A percentile compares a stretch with the other conserved stretches of the same genome.
Evolutionary conservation across 2,113 vertebrate genomes (phyloP).

Genomic region (Mustela lutreola): DNA sequence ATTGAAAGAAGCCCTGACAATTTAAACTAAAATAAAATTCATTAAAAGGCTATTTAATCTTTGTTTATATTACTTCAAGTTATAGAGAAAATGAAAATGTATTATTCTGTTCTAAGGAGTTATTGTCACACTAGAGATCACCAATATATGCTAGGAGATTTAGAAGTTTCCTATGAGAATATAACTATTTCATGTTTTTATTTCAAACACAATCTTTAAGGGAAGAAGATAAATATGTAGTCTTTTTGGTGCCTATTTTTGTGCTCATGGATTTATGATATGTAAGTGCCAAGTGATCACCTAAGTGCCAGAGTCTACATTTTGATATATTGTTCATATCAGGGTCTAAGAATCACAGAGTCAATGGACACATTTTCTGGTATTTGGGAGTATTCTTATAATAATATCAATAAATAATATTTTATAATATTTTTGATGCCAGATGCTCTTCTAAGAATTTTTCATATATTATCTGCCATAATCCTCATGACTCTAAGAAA

Average conservation of each 20-base stretch:
- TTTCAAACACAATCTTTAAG: slow-evolving; percentile 45
- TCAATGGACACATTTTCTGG: not conserved
- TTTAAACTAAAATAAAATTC: slow-evolving; percentile 62
- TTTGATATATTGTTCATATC: slow-evolving; percentile 43
- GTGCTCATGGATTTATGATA: not conserved
- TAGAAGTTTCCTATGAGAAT: not conserved
- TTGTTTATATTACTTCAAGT: slow-evolving; percentile 4
- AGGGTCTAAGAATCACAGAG: not conserved
- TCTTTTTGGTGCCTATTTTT: slow-evolving; percentile 41
- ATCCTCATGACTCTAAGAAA: not conserved
- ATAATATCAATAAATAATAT: not conserved
- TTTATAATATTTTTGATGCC: not conserved
- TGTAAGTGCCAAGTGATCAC: not conserved
- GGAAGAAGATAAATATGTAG: not conserved
- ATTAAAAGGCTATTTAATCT: not conserved
- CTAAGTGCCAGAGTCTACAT: not conserved
- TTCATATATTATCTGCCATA: slow-evolving; percentile 6
- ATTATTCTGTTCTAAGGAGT: not conserved
- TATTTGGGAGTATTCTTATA: not conserved
- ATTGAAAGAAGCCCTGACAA: not conserved
- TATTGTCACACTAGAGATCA: not conserved
- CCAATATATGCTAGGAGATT: not conserved
- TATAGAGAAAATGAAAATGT: slow-evolving; percentile 48
- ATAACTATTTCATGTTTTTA: slow-evolving; percentile 44
- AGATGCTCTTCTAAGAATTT: not conserved